Evolutionary conservation across 2,797 vertebrate species (phyloP), one percentile per base, ranked within the genome.

Genomic region (Platyrinchus mystaceus): DNA sequence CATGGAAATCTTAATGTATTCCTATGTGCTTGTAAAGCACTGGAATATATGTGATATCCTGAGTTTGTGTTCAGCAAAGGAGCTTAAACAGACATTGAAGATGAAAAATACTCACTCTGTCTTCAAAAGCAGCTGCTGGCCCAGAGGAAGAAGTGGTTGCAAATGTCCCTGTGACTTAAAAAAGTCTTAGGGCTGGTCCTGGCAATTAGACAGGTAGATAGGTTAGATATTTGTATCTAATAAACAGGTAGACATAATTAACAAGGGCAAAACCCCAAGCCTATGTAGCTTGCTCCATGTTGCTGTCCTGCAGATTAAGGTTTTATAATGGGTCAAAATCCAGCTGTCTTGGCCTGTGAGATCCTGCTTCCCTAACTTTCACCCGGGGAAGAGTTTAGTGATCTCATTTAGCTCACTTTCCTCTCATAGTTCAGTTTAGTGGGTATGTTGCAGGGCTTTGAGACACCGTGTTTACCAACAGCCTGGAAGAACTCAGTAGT

Each of bases 281-380:
- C 37, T 7, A 0, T 17, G 36, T 32, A 36, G 47, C 36, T 52
- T 60, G 43, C n/a, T 46, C 47, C n/a, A 1, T 0, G 0, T 10
- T 9, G 5, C 26, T 69, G 19, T 47, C 12, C 53, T 79, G 56
- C 43, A 70, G 14, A 13, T 24, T 36, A 3, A 0, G 1, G 43
- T 11, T 17, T 73, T 47, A 3, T 7, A 49, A 2, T 2, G 71
- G 47, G 24, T 60, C 5, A 15, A 32, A 74, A 50, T 18, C 55
- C 49, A 49, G 16, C 73, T 0, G 0, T n/a, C n/a, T 10, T 78
- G 34, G 19, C 30, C 50, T 22, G 1, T 36, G 43, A 59, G 17
- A 27, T 68, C 20, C n/a, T 36, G 15, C 26, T 71, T 58, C 24
- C 59, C 52, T 70, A 6, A 19, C 22, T 77, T 80, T 14, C 13